Evolutionary conservation across 2,888 invertebrate species (phyloP).

Genomic region (Trissonchulus sp.): DNA sequence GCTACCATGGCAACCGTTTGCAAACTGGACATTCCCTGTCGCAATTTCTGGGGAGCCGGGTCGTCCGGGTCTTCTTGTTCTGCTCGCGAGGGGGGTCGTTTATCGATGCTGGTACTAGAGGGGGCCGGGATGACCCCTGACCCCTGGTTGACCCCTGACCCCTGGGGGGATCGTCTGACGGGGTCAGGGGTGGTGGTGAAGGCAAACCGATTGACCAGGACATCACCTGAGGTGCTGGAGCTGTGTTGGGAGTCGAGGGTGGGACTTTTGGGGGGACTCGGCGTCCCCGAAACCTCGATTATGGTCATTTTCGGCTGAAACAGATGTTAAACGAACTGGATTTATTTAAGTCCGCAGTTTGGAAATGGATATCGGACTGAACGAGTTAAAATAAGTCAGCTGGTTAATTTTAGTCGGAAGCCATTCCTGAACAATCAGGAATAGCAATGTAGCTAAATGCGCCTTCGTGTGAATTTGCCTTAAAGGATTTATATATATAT

Average conservation of each 20-base stretch:
- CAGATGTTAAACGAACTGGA: too few species aligned
- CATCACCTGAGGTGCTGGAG: background rate
- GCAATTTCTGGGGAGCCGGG: background rate
- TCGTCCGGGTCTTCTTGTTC: background rate
- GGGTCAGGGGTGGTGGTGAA: too few species aligned
- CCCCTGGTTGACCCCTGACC: background rate
- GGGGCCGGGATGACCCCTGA: background rate
- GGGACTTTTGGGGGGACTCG: background rate
- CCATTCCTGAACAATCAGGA: too few species aligned
- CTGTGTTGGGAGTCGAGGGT: background rate
- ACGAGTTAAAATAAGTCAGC: too few species aligned
- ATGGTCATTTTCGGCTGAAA: background rate
- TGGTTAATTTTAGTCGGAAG: too few species aligned
- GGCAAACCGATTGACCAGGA: background rate
- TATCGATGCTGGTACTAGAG: background rate
- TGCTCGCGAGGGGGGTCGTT: background rate
- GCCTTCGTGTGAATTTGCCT: too few species aligned
- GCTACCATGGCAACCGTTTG: slow-evolving; percentile 29
- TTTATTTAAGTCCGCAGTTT: too few species aligned
- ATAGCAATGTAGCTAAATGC: too few species aligned
- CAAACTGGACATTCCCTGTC: slow-evolving; percentile 10
- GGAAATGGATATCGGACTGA: too few species aligned
- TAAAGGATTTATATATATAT: too few species aligned
- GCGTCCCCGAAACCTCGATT: background rate
- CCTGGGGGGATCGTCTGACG: background rate